Percentiles rank a stretch among this genome's conserved stretches.
Conservation (phyloP, 2,888 invertebrate genomes). For the Stomorhina lunata region DNA sequence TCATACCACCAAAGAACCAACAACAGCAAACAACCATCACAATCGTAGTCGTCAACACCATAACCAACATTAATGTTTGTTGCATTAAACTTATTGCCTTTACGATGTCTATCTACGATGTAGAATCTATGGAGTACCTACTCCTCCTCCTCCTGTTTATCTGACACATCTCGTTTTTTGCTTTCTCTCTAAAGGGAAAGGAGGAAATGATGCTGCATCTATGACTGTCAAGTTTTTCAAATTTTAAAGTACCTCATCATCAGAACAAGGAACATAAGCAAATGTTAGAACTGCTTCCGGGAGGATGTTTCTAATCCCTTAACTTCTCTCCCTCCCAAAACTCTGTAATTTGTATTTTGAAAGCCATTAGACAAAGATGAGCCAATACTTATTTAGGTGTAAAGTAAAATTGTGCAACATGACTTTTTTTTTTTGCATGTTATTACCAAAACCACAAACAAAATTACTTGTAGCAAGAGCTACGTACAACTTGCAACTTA, state of each 20-base stretch:
- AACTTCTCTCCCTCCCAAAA: neutral
- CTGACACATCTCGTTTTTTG: neutral
- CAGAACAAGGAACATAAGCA: neutral
- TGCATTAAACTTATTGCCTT: conserved; percentile 6
- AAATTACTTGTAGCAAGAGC: conserved; percentile 46
- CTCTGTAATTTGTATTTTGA: neutral
- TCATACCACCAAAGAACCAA: conserved; percentile 6
- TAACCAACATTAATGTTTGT: neutral
- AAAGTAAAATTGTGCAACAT: conserved; percentile 48
- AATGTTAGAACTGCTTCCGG: conserved; percentile 41
- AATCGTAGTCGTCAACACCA: conserved; percentile 19
- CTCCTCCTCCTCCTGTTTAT: neutral
- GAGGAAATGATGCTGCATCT: conserved; percentile 7
- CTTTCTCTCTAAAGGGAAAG: neutral
- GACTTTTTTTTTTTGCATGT: neutral
- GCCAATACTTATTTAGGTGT: neutral
- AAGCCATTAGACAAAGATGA: neutral
- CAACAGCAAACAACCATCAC: neutral
- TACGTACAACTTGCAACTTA: conserved; percentile 22
- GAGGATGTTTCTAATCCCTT: conserved; percentile 34
- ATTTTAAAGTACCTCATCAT: neutral
- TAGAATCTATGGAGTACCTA: conserved; percentile 8
- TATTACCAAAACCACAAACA: conserved; percentile 32
- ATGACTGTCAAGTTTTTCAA: too few relatives aligned
- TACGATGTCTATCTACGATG: neutral